Conservation (phyloP, 2,113 vertebrate genomes). For the Stictonetta naevosa region DNA sequence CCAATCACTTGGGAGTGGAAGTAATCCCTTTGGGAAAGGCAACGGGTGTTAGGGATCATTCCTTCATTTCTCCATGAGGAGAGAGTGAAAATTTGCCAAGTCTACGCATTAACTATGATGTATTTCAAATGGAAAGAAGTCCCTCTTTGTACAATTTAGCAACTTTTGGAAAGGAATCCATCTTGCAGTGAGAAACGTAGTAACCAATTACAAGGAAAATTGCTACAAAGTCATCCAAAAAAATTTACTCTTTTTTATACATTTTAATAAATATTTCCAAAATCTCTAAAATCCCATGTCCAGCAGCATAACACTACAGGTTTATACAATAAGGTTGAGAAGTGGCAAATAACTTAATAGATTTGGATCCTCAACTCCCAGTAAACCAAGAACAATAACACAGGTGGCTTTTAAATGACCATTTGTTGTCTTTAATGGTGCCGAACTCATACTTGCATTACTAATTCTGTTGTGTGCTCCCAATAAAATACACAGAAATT, state of each 20-base stretch:
- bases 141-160: background rate
- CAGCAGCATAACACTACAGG: background rate
- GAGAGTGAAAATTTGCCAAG: background rate
- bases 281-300: background rate
- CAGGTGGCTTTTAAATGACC: background rate
- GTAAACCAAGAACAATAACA: background rate
- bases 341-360: background rate
- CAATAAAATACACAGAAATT: conserved; percentile 5
- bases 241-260: background rate
- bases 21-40: background rate
- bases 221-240: background rate
- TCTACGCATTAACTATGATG: background rate
- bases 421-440: background rate
- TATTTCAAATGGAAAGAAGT: background rate
- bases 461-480: background rate
- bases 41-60: background rate
- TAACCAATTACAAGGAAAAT: background rate
- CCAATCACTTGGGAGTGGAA: background rate
- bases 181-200: background rate
- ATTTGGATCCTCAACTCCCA: background rate
- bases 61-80: background rate
- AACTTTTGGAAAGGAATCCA: background rate
- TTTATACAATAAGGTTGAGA: background rate
- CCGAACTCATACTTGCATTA: background rate
- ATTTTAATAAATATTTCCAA: background rate